A percentile compares a stretch with the other conserved stretches of the same genome.
Conservation (phyloP, 2,797 vertebrate species). For the Lagocephalus sceleratus region DNA sequence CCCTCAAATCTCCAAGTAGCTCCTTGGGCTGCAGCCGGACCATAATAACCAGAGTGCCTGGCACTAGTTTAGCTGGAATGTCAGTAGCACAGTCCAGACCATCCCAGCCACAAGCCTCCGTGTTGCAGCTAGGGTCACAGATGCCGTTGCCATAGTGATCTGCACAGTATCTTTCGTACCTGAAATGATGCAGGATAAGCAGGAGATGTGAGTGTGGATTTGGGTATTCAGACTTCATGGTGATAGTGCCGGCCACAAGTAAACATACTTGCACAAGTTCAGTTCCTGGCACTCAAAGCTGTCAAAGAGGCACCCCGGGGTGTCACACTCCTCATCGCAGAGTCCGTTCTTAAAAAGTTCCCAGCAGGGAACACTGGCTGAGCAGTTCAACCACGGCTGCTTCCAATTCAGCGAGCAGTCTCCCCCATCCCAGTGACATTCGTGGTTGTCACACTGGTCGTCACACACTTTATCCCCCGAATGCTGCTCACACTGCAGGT, state of each 20-base stretch:
- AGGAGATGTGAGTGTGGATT: constrained; percentile 11
- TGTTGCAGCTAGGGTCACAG: constrained; percentile 91
- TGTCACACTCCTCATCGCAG: constrained; percentile 79
- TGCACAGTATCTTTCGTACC: constrained; percentile 88
- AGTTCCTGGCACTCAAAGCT: constrained; percentile 82
- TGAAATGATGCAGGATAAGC: constrained; percentile 56
- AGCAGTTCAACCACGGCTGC: constrained; percentile 86
- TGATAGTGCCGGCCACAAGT: not conserved
- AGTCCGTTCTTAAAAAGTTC: constrained; percentile 78
- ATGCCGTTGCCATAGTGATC: constrained; percentile 86
- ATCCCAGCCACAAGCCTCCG: constrained; percentile 89
- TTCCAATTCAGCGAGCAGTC: constrained; percentile 87
- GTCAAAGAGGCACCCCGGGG: constrained; percentile 77
- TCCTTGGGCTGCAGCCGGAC: constrained; percentile 87
- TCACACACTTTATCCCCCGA: constrained; percentile 83
- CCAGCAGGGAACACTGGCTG: constrained; percentile 80
- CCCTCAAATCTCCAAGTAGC: constrained; percentile 80
- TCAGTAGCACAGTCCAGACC: constrained; percentile 86
- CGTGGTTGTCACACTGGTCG: constrained; percentile 83
- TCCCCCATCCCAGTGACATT: constrained; percentile 89
- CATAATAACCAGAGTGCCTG: constrained; percentile 85
- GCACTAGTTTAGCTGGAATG: constrained; percentile 73
- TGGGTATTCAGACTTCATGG: not conserved
- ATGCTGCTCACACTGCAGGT: constrained; percentile 69
- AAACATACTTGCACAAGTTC: constrained; percentile 83